Evolutionary conservation across 2,113 vertebrate genomes (phyloP).

Genomic region (Callopanchax toddi): DNA sequence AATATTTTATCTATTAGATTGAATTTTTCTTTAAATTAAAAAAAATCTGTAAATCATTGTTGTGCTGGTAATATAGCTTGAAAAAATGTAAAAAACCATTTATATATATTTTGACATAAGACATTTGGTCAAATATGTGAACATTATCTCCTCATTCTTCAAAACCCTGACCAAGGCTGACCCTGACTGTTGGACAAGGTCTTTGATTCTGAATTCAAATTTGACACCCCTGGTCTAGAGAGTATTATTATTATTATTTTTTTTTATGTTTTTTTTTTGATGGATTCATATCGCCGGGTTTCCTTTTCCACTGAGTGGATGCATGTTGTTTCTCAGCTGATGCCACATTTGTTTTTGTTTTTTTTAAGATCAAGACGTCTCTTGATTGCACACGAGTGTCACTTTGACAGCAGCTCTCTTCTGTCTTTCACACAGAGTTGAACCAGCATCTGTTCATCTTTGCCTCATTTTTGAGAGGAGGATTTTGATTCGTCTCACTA

Average conservation of each 20-base stretch:
- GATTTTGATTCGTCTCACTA: conserved; percentile 37
- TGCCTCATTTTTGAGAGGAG: conserved; percentile 13
- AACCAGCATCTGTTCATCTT: conserved; percentile 42
- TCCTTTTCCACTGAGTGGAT: background rate
- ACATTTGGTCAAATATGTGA: too few relatives aligned
- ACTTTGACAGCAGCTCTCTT: conserved; percentile 34
- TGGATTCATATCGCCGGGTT: background rate
- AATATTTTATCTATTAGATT: too few relatives aligned
- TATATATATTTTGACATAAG: too few relatives aligned
- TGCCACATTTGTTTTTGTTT: conserved; percentile 8
- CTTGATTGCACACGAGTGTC: conserved; percentile 25
- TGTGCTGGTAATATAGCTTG: too few relatives aligned
- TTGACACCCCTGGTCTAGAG: background rate
- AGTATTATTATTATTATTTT: background rate
- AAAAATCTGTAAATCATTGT: too few relatives aligned
- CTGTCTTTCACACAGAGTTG: conserved; percentile 25
- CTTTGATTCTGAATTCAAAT: too few relatives aligned
- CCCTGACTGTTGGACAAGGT: too few relatives aligned
- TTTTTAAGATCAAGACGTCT: conserved; percentile 9
- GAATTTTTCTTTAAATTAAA: too few relatives aligned
- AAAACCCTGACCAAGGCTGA: too few relatives aligned
- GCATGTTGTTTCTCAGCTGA: conserved; percentile 11
- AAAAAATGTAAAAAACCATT: too few relatives aligned
- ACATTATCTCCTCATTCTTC: too few relatives aligned
- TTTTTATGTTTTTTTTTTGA: too few relatives aligned